Conservation (phyloP, 2,888 invertebrate genomes). For the Lasioglossum villosulum region DNA sequence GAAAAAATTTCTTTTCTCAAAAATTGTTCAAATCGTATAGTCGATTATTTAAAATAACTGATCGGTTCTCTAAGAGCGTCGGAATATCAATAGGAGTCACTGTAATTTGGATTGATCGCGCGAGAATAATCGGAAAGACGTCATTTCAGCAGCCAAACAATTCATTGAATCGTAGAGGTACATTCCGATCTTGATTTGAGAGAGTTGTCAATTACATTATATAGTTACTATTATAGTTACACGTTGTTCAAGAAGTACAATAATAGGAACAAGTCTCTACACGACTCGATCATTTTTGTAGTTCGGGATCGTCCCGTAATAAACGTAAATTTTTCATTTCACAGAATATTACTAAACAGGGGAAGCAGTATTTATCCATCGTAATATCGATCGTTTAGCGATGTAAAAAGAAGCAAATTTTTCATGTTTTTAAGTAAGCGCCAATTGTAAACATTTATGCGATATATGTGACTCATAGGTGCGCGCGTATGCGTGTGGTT, state of each 20-base stretch:
- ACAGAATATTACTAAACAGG: not conserved
- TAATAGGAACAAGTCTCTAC: not conserved
- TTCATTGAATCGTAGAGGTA: not conserved
- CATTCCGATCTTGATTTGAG: not conserved
- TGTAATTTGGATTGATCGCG: not conserved
- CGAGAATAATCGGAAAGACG: not conserved
- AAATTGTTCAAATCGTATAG: too few species aligned
- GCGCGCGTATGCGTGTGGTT: not conserved
- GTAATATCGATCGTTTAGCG: not conserved
- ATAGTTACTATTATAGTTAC: not conserved
- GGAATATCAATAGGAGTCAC: too few species aligned
- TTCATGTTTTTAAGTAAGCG: conserved; percentile 1
- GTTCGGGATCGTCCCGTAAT: not conserved
- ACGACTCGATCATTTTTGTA: not conserved
- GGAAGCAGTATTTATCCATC: conserved; percentile 4
- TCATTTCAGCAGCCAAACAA: not conserved
- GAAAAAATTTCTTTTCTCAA: too few species aligned
- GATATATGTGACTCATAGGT: not conserved
- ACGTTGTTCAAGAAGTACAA: not conserved
- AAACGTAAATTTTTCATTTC: not conserved
- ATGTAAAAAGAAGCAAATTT: not conserved
- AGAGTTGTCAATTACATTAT: not conserved
- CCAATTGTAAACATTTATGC: conserved; percentile 2
- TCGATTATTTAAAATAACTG: too few species aligned
- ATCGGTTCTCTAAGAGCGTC: too few species aligned